Evolutionary conservation across 1,140 invertebrate species (phyloP), one percentile per base, ranked within the genome.

Genomic region (Pseudomyrmex sp.): DNA sequence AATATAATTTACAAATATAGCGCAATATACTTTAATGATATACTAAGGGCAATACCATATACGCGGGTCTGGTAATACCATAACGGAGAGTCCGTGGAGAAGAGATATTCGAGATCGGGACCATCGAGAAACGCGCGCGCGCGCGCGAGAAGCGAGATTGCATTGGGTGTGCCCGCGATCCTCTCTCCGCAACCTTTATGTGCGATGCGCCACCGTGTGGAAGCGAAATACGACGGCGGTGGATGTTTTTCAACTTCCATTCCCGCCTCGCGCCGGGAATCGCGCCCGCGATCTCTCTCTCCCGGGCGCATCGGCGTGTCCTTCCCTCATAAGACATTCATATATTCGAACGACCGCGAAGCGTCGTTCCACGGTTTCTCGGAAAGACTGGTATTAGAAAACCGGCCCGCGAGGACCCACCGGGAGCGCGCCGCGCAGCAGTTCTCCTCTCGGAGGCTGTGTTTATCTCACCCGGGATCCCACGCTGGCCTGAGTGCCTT

Each of bases 351-450:
- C 66, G 87, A 88, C 87, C 86, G 66, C 83, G 73, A 85, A 70
- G 66, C 80, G 85, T 35, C 35, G 35, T 89, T 90, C 75, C 87
- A 83, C 82, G 66, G 80, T 82, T 90, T 88, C 88, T 88, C 63
- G 85, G 87, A 90, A 35, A 90, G 85, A 82, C 76, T 87, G 80
- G 89, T 83, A 90, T 90, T 90, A 89, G 87, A 90, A 90, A 90
- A 88, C 89, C 35, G 35, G 74, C 75, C 72, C 79, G 66, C 66
- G 79, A 86, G 82, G 77, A 75, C 61, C 74, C 65, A 63, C 79
- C 85, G 65, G 76, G 82, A 89, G 77, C 75, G 73, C 83, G 69
- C 85, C 35, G 82, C 23, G 83, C 26, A 35, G 35, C 59, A 65
- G 73, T 70, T 75, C 82, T 84, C 44, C 46, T 56, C 75, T 65